Percentiles rank a stretch among this genome's conserved stretches.
Evolutionary conservation across 2,888 invertebrate genomes (phyloP).

Genomic region (Drosophila gaucha): DNA sequence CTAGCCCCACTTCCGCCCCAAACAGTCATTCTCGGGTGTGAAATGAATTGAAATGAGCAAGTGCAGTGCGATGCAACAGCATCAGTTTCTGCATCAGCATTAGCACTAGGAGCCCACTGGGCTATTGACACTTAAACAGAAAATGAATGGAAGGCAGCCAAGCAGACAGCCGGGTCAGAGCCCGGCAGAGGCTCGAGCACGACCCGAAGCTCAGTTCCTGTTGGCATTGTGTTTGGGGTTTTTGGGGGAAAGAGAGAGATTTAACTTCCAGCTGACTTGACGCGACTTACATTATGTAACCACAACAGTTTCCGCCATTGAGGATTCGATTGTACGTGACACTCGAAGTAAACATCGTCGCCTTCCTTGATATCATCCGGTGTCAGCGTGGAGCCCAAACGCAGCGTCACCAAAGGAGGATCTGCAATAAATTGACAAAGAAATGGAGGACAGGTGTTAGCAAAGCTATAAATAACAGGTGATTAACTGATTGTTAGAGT

Average conservation of each 20-base stretch:
- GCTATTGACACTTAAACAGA: conserved; percentile 77
- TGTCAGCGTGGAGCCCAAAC: conserved; percentile 93
- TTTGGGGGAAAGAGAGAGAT: conserved; percentile 8
- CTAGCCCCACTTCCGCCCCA: background rate
- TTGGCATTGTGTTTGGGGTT: conserved; percentile 24
- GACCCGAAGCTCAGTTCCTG: conserved; percentile 34
- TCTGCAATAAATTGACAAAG: conserved; percentile 86
- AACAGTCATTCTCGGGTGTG: conserved; percentile 43
- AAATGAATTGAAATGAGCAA: conserved; percentile 79
- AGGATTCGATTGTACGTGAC: conserved; percentile 95
- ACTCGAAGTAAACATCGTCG: conserved; percentile 96
- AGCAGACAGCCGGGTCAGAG: conserved; percentile 52
- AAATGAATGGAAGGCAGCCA: conserved; percentile 61
- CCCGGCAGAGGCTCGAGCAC: conserved; percentile 1
- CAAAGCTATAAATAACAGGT: background rate
- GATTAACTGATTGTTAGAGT: too few species aligned
- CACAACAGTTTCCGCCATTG: conserved; percentile 93
- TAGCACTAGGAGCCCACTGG: conserved; percentile 40
- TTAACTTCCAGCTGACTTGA: conserved; percentile 47
- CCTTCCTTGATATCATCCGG: conserved; percentile 96
- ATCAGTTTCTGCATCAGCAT: conserved; percentile 2
- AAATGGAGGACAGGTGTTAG: background rate
- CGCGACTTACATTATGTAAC: conserved; percentile 93
- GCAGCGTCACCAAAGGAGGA: conserved; percentile 92
- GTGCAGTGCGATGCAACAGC: conserved; percentile 53